Evolutionary conservation across 2,797 vertebrate genomes (phyloP).

Genomic region (Spinus olivaceus): DNA sequence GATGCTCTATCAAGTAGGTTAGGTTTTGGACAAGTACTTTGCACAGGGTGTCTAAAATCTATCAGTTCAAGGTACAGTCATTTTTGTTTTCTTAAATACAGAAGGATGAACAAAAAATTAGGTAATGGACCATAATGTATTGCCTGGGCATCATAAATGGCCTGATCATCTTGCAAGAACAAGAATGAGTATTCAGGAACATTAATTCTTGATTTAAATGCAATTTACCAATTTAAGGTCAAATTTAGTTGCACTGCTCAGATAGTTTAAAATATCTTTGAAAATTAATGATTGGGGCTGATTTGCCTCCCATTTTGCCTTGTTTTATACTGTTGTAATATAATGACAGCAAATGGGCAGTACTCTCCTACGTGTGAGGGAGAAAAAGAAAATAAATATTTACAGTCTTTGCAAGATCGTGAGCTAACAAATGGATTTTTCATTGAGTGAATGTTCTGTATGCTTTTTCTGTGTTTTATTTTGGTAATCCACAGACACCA

Average conservation of each 20-base stretch:
- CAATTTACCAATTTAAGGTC: slow-evolving; percentile 8
- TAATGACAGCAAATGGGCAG: background rate
- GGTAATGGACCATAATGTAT: slow-evolving; percentile 12
- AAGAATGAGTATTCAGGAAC: background rate
- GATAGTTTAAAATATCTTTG: background rate
- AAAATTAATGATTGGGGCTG: background rate
- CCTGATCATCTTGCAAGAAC: background rate
- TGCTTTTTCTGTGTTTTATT: slow-evolving; percentile 20
- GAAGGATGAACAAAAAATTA: slow-evolving; percentile 27
- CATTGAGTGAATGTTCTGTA: background rate
- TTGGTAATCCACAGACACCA: background rate
- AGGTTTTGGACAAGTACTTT: background rate
- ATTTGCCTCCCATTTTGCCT: background rate
- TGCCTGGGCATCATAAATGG: slow-evolving; percentile 8
- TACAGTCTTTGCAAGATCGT: background rate
- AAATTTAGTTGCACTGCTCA: background rate
- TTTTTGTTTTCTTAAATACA: slow-evolving; percentile 25
- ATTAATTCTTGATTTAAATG: slow-evolving; percentile 31
- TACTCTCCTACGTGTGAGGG: background rate
- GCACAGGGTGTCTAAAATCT: background rate
- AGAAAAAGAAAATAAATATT: slow-evolving; percentile 13
- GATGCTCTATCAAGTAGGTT: background rate
- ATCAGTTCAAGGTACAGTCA: background rate
- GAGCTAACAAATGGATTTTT: slow-evolving; percentile 12
- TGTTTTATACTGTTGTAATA: background rate